Evolutionary conservation across 2,888 invertebrate genomes (phyloP).

Genomic region (Xestia ashworthii): DNA sequence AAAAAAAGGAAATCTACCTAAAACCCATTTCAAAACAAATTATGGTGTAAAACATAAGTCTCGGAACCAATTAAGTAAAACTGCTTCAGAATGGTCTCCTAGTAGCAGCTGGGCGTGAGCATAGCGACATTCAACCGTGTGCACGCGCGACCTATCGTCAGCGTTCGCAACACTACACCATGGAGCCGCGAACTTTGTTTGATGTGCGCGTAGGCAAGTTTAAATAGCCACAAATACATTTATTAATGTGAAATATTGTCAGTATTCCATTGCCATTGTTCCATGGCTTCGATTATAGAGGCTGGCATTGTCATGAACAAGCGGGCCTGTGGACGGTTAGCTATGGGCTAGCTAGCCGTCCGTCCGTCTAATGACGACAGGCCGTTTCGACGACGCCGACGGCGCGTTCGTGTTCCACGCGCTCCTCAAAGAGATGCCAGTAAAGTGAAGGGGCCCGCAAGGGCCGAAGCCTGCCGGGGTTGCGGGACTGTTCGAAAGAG

Average conservation of each 20-base stretch:
- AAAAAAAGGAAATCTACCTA: too few relatives aligned
- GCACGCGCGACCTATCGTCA: constrained; percentile 70
- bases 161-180: constrained; percentile 40
- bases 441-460: too few relatives aligned
- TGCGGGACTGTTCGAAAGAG: too few relatives aligned
- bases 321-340: too few relatives aligned
- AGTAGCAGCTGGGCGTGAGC: constrained; percentile 68
- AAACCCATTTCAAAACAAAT: neutral
- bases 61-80: neutral
- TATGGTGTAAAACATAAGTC: neutral
- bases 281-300: neutral
- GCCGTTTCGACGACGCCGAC: too few relatives aligned
- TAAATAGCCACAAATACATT: constrained; percentile 6
- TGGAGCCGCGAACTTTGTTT: constrained; percentile 43
- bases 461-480: too few relatives aligned
- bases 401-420: too few relatives aligned
- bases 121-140: constrained; percentile 72
- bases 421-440: too few relatives aligned
- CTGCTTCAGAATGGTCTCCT: constrained; percentile 22
- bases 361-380: too few relatives aligned
- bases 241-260: neutral
- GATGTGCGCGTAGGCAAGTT: constrained; percentile 17
- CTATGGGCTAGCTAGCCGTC: too few relatives aligned
- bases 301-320: neutral
- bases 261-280: neutral